phyloP scores from a whole-genome alignment of 2,113 vertebrate genomes.

The Machaerirhynchus nigripectus region DNA sequence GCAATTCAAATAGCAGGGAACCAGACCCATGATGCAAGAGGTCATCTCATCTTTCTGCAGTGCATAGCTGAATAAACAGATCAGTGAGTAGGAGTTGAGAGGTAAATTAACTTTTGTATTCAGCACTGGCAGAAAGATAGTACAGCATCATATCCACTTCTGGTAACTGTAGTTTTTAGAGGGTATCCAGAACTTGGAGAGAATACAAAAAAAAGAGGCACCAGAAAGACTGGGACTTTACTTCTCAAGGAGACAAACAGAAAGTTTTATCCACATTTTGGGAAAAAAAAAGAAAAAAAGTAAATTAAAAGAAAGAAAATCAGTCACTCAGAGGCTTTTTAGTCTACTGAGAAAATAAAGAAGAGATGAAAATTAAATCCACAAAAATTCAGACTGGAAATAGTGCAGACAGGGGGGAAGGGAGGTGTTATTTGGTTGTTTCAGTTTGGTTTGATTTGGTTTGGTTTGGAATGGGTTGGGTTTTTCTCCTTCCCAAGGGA shows the following conservation, averaged over 20 bases:
- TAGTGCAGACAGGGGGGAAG: background rate
- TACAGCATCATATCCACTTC: background rate
- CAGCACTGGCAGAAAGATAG: background rate
- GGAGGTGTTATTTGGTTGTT: background rate
- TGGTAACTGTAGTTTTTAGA: background rate
- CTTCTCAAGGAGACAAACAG: background rate
- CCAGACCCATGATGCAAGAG: conserved; percentile 21
- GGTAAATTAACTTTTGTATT: conserved; percentile 30
- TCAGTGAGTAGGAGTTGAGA: conserved; percentile 14
- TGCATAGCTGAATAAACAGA: conserved; percentile 7
- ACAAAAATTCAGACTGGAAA: background rate
- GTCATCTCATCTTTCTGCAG: background rate
- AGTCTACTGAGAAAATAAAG: background rate
- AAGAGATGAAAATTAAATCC: background rate
- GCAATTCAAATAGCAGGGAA: conserved; percentile 36
- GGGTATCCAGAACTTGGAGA: background rate
- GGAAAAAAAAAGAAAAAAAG: background rate
- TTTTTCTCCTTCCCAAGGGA: background rate
- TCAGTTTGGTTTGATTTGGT: background rate
- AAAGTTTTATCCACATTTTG: background rate
- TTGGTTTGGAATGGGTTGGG: background rate
- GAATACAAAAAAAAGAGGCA: background rate
- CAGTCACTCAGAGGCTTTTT: background rate
- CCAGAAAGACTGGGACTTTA: background rate
- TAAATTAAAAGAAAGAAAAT: background rate